These are phyloP conservation scores for Ophioninae sp. DNA, from an alignment of 2,888 invertebrate species.

Conservation along the genomic window DNA sequence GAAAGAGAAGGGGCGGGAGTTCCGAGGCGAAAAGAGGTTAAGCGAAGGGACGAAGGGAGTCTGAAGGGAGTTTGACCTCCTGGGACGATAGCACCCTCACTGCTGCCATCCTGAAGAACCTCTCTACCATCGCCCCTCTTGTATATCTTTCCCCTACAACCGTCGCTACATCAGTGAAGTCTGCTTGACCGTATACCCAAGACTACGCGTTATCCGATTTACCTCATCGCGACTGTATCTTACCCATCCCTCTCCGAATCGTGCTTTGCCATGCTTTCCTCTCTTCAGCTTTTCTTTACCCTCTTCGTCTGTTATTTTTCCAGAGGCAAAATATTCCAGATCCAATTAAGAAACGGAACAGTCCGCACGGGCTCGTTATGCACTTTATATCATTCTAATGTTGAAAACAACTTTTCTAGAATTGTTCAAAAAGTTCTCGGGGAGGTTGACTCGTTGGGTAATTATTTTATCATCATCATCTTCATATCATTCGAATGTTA, in stretches of 20 bases:
- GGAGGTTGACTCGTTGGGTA: no score
- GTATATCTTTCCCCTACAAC: conserved; percentile 40
- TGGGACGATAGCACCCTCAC: conserved; percentile 46
- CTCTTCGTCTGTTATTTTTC: conserved; percentile 33
- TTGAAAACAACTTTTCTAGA: no score
- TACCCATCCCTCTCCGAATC: not conserved
- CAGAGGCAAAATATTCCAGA: conserved; percentile 20
- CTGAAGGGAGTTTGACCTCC: conserved; percentile 36
- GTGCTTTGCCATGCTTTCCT: conserved; percentile 19
- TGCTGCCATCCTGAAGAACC: conserved; percentile 58
- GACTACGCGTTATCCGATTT: conserved; percentile 54
- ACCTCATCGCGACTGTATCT: conserved; percentile 46
- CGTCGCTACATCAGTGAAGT: conserved; percentile 38
- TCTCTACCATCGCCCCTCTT: conserved; percentile 38
- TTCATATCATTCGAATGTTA: no score
- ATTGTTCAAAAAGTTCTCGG: no score
- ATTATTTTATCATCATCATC: no score
- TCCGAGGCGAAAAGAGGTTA: conserved; percentile 20
- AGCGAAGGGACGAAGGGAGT: conserved; percentile 34
- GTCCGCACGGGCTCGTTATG: no score
- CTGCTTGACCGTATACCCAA: conserved; percentile 39
- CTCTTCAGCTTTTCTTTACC: conserved; percentile 31
- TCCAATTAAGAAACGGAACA: conserved; percentile 11
- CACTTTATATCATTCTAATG: no score
- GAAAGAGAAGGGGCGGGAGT: conserved; percentile 27